Evolutionary conservation across 2,113 vertebrate species (phyloP), one percentile per base, ranked within the genome.

Genomic region (Aplodontia rufa): DNA sequence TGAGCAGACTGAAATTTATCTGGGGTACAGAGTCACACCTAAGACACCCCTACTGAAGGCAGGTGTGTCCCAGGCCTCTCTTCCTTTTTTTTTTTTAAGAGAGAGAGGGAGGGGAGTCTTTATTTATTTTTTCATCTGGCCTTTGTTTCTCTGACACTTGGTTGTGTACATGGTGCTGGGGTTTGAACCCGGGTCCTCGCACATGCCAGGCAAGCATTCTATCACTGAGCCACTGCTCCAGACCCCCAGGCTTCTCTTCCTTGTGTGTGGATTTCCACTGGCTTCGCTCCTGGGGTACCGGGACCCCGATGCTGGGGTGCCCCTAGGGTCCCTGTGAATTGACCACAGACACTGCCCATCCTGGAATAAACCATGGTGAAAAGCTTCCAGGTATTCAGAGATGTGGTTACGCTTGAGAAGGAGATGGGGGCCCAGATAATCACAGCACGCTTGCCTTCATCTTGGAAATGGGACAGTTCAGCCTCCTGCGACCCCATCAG

Each of bases 401-500:
- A 35, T 42, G 32, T 2, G 42, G 72, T 72, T 45, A 42, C 5
- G 13, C 62, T 60, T 51, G 53, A 64, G 79, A 47, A 76, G 47
- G 20, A 32, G 35, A 26, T n/a, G n/a, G 26, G 47, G 17, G 8
- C 6, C 72, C 49, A n/a, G 24, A n/a, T 66, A 78, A 45, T 60
- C 53, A 42, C 9, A 6, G 13, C 40, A 19, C 1, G 0, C 5
- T 1, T 6, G 14, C 5, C 30, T 72, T 74, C 26, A 30, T n/a
- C 75, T 40, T n/a, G 22, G 87, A 58, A 58, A 74, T 37, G 16
- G 5, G 8, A 19, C 35, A 0, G 2, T 20, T 17, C 4, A 2
- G 6, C 8, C 45, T 53, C 8, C 0, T 1, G 1, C n/a, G 4
- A 1, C 49, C 45, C n/a, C 0, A 1, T 17, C 35, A 22, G 22